phyloP scores from a whole-genome alignment of 2,113 vertebrate species.

The Steatornis caripensis region DNA sequence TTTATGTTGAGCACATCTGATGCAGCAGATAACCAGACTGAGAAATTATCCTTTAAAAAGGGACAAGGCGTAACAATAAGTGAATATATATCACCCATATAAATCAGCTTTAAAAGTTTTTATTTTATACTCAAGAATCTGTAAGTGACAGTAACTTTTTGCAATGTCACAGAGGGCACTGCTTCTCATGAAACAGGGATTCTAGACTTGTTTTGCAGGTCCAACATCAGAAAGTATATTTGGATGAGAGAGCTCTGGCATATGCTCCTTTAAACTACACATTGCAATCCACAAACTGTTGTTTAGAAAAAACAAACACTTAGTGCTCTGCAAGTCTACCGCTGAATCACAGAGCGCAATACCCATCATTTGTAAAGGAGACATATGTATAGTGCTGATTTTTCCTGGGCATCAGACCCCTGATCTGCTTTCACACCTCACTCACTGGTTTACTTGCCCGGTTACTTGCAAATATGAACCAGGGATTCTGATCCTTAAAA shows the following conservation, averaged over 20 bases:
- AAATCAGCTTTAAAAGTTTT: background rate
- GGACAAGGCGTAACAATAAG: background rate
- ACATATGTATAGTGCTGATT: accelerated
- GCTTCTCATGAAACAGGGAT: accelerated
- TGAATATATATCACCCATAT: too few species aligned
- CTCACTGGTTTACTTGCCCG: background rate
- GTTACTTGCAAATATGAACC: background rate
- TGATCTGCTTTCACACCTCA: background rate
- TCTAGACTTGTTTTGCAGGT: accelerated
- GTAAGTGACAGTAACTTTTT: background rate
- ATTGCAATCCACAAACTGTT: background rate
- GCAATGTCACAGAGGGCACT: background rate
- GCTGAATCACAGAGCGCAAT: background rate
- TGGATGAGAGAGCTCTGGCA: background rate
- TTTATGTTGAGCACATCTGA: accelerated
- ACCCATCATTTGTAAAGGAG: background rate
- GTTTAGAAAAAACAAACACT: background rate
- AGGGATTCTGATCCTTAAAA: background rate
- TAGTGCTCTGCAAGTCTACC: accelerated
- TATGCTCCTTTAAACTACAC: background rate
- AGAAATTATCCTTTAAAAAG: background rate
- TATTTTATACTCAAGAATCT: background rate
- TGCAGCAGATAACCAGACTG: background rate
- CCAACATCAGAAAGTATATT: background rate
- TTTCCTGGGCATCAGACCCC: background rate